Percentiles rank a stretch among this genome's conserved stretches.
Conservation (phyloP, 2,797 vertebrate genomes). For the Sphenopsis melanotis region DNA sequence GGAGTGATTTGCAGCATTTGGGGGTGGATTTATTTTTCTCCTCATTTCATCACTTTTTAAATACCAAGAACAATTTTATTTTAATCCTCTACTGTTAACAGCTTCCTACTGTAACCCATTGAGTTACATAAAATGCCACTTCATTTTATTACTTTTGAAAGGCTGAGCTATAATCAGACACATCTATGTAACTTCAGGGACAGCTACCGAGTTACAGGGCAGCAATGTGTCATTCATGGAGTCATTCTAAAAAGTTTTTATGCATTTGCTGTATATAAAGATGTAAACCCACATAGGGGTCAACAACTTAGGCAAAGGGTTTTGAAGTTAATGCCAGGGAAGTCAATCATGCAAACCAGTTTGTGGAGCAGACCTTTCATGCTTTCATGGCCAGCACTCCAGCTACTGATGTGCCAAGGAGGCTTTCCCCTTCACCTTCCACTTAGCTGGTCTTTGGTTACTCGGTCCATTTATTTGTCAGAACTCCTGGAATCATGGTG, state of each 20-base stretch:
- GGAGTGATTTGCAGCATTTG: constrained; percentile 17
- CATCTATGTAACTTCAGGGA: background rate
- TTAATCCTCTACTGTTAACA: constrained; percentile 46
- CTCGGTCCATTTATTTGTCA: background rate
- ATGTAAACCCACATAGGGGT: background rate
- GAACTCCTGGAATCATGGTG: background rate
- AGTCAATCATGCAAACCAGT: background rate
- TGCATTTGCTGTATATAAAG: background rate
- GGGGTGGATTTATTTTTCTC: constrained; percentile 62
- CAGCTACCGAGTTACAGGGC: background rate
- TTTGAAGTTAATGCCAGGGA: background rate
- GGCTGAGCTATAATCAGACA: constrained; percentile 32
- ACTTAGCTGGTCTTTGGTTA: rapidly evolving
- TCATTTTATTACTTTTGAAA: constrained; percentile 38
- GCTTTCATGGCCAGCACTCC: background rate
- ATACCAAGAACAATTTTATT: constrained; percentile 60
- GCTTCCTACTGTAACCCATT: constrained; percentile 57
- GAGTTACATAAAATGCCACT: constrained; percentile 57
- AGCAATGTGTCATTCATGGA: background rate
- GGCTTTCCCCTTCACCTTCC: background rate
- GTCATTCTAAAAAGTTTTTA: background rate
- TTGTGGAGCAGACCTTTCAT: background rate
- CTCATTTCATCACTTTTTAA: constrained; percentile 41
- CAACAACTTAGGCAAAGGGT: background rate
- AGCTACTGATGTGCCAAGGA: background rate